phyloP scores from a whole-genome alignment of 2,888 invertebrate genomes.

The Drosophila mimetica region DNA sequence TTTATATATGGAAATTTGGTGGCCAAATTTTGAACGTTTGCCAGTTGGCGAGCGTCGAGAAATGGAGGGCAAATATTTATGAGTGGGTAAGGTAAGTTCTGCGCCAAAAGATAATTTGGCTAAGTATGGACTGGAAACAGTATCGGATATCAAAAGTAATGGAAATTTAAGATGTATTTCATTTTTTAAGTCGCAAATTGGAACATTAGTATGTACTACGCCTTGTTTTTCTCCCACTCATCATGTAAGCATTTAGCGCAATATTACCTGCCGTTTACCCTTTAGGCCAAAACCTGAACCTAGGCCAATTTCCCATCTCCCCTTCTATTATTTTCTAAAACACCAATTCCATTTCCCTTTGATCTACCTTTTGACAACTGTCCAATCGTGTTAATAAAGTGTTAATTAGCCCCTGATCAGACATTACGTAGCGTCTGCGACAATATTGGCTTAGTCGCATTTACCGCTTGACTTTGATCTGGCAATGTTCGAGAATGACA shows the following conservation, averaged over 20 bases:
- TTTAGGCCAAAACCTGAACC: constrained; percentile 7
- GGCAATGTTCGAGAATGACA: constrained; percentile 15
- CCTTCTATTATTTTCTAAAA: neutral
- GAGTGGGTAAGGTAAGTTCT: constrained; percentile 70
- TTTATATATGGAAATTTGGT: constrained; percentile 39
- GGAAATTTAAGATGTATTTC: neutral
- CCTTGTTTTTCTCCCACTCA: neutral
- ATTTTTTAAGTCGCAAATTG: constrained; percentile 4
- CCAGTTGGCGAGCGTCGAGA: constrained; percentile 46
- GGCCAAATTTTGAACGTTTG: constrained; percentile 55
- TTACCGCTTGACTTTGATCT: constrained; percentile 22
- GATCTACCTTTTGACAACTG: constrained; percentile 17
- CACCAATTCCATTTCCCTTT: neutral
- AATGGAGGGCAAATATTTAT: constrained; percentile 37
- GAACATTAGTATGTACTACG: neutral
- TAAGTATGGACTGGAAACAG: constrained; percentile 10
- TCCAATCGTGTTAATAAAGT: constrained; percentile 56
- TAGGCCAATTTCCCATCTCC: constrained; percentile 10
- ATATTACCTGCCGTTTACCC: neutral
- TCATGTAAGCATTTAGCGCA: constrained; percentile 7
- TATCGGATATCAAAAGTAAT: constrained; percentile 12
- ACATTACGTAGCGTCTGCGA: constrained; percentile 59
- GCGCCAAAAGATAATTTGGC: constrained; percentile 24
- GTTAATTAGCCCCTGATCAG: constrained; percentile 63
- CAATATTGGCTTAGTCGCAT: constrained; percentile 44